These are phyloP conservation scores for Equus quagga DNA, from an alignment of 2,113 vertebrate genomes.

Conservation along the genomic window DNA sequence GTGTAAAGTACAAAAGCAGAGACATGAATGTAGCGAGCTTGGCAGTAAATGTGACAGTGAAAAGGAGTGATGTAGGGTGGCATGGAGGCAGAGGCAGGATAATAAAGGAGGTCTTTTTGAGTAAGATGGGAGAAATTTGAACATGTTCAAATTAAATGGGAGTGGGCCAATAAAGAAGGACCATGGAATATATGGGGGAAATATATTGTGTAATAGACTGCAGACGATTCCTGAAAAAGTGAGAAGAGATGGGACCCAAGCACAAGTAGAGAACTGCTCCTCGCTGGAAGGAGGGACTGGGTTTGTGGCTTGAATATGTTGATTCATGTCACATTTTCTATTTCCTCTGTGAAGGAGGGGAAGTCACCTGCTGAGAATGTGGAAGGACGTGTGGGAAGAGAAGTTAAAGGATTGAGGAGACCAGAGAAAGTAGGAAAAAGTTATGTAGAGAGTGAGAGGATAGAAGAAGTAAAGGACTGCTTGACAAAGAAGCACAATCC, in stretches of 20 bases:
- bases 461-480: background rate
- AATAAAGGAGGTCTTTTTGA: background rate
- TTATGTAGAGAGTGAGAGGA: background rate
- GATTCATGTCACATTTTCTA: background rate
- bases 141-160: background rate
- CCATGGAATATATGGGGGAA: background rate
- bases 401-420: background rate
- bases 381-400: background rate
- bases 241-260: accelerated
- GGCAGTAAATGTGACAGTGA: too few species aligned
- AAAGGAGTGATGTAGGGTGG: background rate
- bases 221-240: background rate
- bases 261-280: accelerated
- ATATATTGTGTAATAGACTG: too few species aligned
- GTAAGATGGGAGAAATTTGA: background rate
- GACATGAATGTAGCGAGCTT: background rate
- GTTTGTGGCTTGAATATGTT: background rate
- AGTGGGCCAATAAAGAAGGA: background rate
- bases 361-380: background rate
- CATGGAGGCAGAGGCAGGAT: background rate
- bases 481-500: background rate
- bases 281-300: background rate
- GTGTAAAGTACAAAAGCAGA: background rate
- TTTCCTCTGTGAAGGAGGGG: background rate
- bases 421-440: background rate